A percentile compares a stretch with the other conserved stretches of the same genome.
phyloP scores from a whole-genome alignment of 1,140 invertebrate genomes.

The Macrobrachium nipponense region DNA sequence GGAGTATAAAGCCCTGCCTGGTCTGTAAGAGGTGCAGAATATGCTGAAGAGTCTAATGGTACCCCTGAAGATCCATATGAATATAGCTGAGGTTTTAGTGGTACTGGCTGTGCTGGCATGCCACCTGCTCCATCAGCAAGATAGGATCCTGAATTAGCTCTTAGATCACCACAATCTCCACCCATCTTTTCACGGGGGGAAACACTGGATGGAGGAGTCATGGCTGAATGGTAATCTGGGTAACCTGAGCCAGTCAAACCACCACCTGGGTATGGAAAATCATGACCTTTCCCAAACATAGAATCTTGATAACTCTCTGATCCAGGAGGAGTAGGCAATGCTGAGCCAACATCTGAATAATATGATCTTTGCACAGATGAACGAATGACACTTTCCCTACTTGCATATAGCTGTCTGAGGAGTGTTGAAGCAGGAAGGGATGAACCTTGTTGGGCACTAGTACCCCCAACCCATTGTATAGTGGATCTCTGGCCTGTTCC shows the following conservation, averaged over 20 bases:
- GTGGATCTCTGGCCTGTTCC: constrained; percentile 76
- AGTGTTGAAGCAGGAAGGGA: constrained; percentile 83
- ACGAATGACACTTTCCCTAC: constrained; percentile 92
- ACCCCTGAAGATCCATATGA: constrained; percentile 70
- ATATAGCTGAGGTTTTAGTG: constrained; percentile 91
- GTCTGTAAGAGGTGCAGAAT: constrained; percentile 71
- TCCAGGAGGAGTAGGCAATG: constrained; percentile 57
- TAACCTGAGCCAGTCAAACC: constrained; percentile 62
- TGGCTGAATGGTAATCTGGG: constrained; percentile 77
- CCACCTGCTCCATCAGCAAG: constrained; percentile 62
- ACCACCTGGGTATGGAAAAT: constrained; percentile 53
- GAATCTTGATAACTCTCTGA: constrained; percentile 54
- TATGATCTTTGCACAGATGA: constrained; percentile 79
- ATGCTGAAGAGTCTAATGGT: constrained; percentile 67
- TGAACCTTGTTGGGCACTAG: constrained; percentile 70
- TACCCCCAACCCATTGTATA: constrained; percentile 92
- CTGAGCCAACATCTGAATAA: constrained; percentile 62
- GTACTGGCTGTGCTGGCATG: constrained; percentile 78
- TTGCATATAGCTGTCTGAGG: constrained; percentile 89
- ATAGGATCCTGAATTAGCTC: constrained; percentile 33
- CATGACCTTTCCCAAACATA: constrained; percentile 57
- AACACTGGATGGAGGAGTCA: constrained; percentile 94
- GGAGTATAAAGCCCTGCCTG: constrained; percentile 87
- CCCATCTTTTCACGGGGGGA: constrained; percentile 88
- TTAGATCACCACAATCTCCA: constrained; percentile 34